Evolutionary conservation across 2,113 vertebrate species (phyloP), one percentile per base, ranked within the genome.

Genomic region (Columba livia): DNA sequence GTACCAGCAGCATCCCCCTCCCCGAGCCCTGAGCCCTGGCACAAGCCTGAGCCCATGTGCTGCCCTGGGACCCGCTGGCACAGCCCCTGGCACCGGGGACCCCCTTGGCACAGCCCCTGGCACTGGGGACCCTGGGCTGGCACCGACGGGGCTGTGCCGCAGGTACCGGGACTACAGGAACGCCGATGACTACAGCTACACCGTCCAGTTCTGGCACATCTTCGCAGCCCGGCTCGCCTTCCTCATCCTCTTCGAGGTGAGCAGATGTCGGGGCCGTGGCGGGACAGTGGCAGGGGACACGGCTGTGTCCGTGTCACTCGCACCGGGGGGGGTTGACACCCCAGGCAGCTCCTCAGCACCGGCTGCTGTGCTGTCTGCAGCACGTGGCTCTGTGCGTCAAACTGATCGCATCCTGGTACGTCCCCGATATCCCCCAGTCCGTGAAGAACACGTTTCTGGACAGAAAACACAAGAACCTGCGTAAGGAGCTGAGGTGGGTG

Each of bases 101-200:
- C 42, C 42, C 42, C 66, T 15, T 16, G 8, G 44, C 44, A 19
- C 44, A 47, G 44, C 44, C 44, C 44, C 44, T 44, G 44, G 44
- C 44, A 44, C 44, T 15, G 31, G 64, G 61, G 19, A 20, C 5
- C n/a, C 15, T 2, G 57, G 26, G 56, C 58, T 50, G 64, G 65
- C 61, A 32, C 60, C 0, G 0, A 91, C 0, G 0, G 48, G 53
- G 80, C 47, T 28, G 70, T 32, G 57, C 84, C 16, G 28, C 96
- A 99, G 99, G 97, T 99, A 99, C 95, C 98, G 98, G 93, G 99
- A 99, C 95, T 99, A 99, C 96, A 97, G 99, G 36, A 98, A 74
- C 1, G 9, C 94, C 3, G 81, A 94, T 0, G 98, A 99, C 97
- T 98, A 99, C 95, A 90, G 61, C 72, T 91, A 98, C 72, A 98